Base-by-base conservation (phyloP, 2,888 invertebrate species). In the Perdita meconis region DNA sequence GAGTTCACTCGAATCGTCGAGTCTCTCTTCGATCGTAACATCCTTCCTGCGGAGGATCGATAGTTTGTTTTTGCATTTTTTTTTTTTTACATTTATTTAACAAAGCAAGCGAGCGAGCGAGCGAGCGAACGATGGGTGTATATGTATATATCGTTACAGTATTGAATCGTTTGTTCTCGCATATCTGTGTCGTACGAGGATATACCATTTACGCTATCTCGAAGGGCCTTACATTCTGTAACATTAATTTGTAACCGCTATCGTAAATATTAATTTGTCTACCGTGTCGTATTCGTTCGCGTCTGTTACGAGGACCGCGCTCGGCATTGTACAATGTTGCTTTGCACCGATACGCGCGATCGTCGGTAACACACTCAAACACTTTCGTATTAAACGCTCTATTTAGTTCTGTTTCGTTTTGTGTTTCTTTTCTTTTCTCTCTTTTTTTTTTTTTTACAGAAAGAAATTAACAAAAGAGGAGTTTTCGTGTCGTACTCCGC, bases 81-180 rank as follows among this genome's bases (percentile, higher is more conserved):
- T n/a, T 91, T 90, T 89, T 89, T 92, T 90, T 89, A 92, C 90
- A 90, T 90, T 89, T 88, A 90, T 87, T 90, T 88, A 82, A 86
- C 87, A 82, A 90, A 92, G 90, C 91, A 90, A 90, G 89, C 91
- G 86, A 91, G 88, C 89, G 86, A 90, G 89, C 91, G 86, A 91
- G 88, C 89, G 86, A 90, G 88, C 90, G 88, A 86, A 89, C 89
- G 87, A 80, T 86, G 86, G 87, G 83, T 82, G 57, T n/a, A 50
- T 44, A 34, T 51, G 19, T 74, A 76, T 59, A 61, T 67, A 89
- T 89, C 84, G 88, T 88, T 88, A 89, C 86, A 86, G 81, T 87
- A 86, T 84, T 85, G 87, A 84, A 86, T 89, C 82, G 83, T 88
- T 88, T 89, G 87, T 59, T 36, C 38, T 55, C 59, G 76, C 34